phyloP scores from a whole-genome alignment of 2,888 invertebrate genomes.

The Nasonia oneida region DNA sequence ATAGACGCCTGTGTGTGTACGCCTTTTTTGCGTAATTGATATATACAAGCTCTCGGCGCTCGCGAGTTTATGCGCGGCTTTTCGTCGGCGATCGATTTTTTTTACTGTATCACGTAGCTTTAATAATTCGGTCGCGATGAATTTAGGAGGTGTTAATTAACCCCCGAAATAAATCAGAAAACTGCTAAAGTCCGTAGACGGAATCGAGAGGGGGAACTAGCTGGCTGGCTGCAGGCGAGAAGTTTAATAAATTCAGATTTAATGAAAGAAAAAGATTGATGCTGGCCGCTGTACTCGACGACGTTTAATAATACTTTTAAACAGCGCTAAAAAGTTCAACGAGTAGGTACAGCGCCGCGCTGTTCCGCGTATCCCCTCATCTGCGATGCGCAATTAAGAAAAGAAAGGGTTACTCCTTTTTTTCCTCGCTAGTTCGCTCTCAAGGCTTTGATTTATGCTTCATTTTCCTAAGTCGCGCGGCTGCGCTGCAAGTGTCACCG shows the following conservation, averaged over 20 bases:
- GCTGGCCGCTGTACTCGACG: not conserved
- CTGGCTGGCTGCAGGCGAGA: not conserved
- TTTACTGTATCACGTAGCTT: not conserved
- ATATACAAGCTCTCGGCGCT: not conserved
- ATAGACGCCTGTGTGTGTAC: conserved; percentile 40
- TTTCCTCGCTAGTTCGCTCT: conserved; percentile 64
- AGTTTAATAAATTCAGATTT: conserved; percentile 35
- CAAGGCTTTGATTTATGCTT: conserved; percentile 76
- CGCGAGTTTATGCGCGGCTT: not conserved
- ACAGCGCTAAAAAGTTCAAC: conserved; percentile 49
- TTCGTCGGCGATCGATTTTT: not conserved
- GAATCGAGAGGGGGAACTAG: not conserved
- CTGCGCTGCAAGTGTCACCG: conserved; percentile 65
- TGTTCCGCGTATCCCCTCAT: conserved; percentile 66
- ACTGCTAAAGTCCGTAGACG: not conserved
- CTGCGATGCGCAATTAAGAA: conserved; percentile 78
- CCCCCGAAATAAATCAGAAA: not conserved
- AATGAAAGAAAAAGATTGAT: conserved; percentile 42
- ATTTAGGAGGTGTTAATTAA: conserved; percentile 13
- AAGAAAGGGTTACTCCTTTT: conserved; percentile 74
- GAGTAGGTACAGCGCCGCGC: not conserved
- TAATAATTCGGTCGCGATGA: not conserved
- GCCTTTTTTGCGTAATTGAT: not conserved
- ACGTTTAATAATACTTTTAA: conserved; percentile 37
- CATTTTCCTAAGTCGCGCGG: conserved; percentile 70